Evolutionary conservation across 2,797 vertebrate species (phyloP).

Genomic region (Sebastes steindachneri): DNA sequence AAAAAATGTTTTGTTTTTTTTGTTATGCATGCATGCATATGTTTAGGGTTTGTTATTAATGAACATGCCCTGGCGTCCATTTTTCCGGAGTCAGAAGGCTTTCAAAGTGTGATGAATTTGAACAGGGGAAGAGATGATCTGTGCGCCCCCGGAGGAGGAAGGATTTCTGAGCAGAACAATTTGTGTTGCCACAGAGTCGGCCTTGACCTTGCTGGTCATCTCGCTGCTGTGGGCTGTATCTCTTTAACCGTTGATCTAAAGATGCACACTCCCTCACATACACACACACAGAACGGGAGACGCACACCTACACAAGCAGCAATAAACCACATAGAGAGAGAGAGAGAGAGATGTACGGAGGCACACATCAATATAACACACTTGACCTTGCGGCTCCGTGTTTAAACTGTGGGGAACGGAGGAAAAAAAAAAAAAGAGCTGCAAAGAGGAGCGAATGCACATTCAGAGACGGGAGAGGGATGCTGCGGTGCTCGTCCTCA

Average conservation of each 20-base stretch:
- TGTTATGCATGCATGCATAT: not conserved
- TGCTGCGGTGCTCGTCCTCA: slow-evolving; percentile 17
- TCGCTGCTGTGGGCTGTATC: slow-evolving; percentile 65
- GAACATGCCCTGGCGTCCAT: not conserved
- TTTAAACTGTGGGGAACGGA: slow-evolving; percentile 50
- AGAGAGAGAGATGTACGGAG: slow-evolving; percentile 35
- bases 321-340: slow-evolving; percentile 41
- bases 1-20: not conserved
- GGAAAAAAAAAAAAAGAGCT: slow-evolving; percentile 17
- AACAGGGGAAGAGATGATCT: slow-evolving; percentile 46
- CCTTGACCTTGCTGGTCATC: slow-evolving; percentile 76
- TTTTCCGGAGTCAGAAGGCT: slow-evolving; percentile 4
- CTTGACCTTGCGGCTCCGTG: slow-evolving; percentile 71
- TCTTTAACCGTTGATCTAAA: slow-evolving; percentile 66
- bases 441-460: slow-evolving; percentile 23
- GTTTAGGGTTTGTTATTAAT: not conserved
- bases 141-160: slow-evolving; percentile 47
- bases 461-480: slow-evolving; percentile 25
- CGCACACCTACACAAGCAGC: slow-evolving; percentile 36
- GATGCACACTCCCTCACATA: slow-evolving; percentile 7
- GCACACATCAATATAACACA: slow-evolving; percentile 54
- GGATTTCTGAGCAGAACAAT: slow-evolving; percentile 71
- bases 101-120: slow-evolving; percentile 10
- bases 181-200: slow-evolving; percentile 72
- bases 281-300: not conserved